Conservation (phyloP, 23 tunicate species). For the Ascidia mentula region DNA sequence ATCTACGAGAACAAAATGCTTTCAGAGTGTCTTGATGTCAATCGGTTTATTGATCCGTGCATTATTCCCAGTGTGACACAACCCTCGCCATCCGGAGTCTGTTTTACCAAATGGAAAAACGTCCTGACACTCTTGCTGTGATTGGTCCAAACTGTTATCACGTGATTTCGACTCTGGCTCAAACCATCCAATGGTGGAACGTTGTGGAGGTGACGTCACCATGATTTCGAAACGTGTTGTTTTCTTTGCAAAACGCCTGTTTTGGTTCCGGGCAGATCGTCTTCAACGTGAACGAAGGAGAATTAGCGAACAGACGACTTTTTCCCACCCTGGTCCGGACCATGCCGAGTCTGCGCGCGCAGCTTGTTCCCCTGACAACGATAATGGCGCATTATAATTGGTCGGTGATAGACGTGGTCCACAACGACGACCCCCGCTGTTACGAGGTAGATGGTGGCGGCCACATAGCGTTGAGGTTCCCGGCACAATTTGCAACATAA, state of each 20-base stretch:
- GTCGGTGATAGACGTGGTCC: conserved; percentile 29
- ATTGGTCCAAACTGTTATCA: conserved; percentile 30
- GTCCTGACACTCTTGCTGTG: conserved; percentile 42
- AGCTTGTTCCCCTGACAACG: neutral
- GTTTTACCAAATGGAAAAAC: conserved; percentile 19
- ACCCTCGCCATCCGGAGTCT: conserved; percentile 29
- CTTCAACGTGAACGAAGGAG: conserved; percentile 22
- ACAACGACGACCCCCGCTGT: conserved; percentile 2
- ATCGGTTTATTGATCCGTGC: too few relatives aligned
- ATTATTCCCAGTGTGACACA: neutral
- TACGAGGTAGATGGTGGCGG: conserved; percentile 24
- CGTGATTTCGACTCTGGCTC: conserved; percentile 25
- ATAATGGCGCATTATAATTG: conserved; percentile 24
- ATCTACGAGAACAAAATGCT: too few relatives aligned
- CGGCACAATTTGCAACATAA: too few relatives aligned
- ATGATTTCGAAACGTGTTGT: too few relatives aligned
- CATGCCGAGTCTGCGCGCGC: conserved; percentile 17
- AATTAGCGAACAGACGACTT: conserved; percentile 12
- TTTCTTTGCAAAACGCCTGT: too few relatives aligned
- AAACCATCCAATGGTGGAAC: conserved; percentile 39
- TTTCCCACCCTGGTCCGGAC: conserved; percentile 33
- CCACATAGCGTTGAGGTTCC: too few relatives aligned
- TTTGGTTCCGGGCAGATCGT: conserved; percentile 11
- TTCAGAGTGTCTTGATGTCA: too few relatives aligned
- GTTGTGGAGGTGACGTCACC: conserved; percentile 18